Evolutionary conservation across 2,797 vertebrate genomes (phyloP).

Genomic region (Diceros bicornis): DNA sequence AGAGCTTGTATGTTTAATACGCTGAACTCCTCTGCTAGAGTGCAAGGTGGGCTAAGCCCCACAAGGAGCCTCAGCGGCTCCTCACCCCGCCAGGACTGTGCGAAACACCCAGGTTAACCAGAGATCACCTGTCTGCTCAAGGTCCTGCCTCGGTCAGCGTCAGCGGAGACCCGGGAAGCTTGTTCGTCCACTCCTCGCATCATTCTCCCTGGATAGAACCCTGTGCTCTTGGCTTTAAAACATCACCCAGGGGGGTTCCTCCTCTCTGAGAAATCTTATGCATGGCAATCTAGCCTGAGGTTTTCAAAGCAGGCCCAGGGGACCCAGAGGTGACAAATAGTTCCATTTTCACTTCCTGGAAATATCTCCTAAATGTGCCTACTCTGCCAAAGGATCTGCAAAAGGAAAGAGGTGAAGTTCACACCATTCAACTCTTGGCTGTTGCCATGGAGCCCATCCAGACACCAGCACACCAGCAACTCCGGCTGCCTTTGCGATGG

Average conservation of each 20-base stretch:
- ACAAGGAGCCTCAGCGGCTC: background rate
- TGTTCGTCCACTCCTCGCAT: background rate
- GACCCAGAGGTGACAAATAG: conserved; percentile 69
- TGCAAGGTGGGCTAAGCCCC: background rate
- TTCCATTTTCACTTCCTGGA: conserved; percentile 63
- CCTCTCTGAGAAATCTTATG: background rate
- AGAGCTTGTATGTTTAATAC: background rate
- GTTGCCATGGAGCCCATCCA: conserved; percentile 83
- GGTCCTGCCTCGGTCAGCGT: background rate
- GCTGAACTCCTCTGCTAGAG: background rate
- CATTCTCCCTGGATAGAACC: background rate
- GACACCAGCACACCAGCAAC: conserved; percentile 51
- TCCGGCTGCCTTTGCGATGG: conserved; percentile 19
- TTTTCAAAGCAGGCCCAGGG: conserved; percentile 38
- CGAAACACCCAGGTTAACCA: background rate
- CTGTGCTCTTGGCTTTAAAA: background rate
- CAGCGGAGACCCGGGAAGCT: background rate
- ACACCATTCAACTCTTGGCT: conserved; percentile 73
- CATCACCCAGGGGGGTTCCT: background rate
- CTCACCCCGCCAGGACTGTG: background rate
- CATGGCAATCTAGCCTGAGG: background rate
- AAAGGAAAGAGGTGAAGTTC: conserved; percentile 73
- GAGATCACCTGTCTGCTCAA: background rate
- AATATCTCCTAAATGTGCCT: conserved; percentile 68
- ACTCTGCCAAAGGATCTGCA: conserved; percentile 46